These are phyloP conservation scores for Sminthurinus aureus DNA, from an alignment of 2,888 invertebrate species.

Conservation along the genomic window DNA sequence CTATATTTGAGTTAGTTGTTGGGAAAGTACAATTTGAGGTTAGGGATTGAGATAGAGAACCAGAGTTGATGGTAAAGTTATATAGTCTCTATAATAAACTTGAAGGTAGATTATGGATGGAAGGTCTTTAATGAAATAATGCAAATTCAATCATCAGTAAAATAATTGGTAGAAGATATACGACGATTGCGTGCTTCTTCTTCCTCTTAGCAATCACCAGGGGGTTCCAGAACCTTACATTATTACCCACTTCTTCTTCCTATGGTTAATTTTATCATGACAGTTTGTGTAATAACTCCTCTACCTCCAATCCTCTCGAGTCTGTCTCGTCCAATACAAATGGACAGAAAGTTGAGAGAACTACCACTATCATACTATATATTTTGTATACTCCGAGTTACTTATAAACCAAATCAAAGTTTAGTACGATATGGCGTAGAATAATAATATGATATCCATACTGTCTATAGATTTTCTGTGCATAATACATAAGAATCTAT, in stretches of 20 bases:
- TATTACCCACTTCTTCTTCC: constrained; percentile 41
- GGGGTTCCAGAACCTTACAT: constrained; percentile 42
- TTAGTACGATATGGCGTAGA: too few relatives aligned
- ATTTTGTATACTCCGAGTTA: not conserved
- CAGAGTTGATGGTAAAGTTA: not conserved
- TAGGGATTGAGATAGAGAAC: not conserved
- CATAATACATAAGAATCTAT: too few relatives aligned
- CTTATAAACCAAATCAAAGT: not conserved
- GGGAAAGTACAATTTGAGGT: not conserved
- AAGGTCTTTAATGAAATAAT: constrained; percentile 46
- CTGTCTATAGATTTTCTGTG: not conserved
- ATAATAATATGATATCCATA: not conserved
- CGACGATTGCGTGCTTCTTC: constrained; percentile 44
- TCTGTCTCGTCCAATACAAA: constrained; percentile 30
- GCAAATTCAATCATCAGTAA: constrained; percentile 49
- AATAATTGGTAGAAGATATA: constrained; percentile 51
- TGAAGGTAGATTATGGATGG: constrained; percentile 34
- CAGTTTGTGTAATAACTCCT: constrained; percentile 41
- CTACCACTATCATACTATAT: not conserved
- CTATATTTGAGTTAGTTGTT: not conserved
- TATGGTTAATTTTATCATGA: constrained; percentile 44
- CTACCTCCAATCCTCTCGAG: constrained; percentile 32
- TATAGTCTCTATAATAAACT: not conserved
- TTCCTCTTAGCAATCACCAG: constrained; percentile 24
- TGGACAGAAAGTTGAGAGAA: constrained; percentile 9